Base-by-base conservation (phyloP, 2,888 invertebrate genomes). In the Rotaria macrura region DNA sequence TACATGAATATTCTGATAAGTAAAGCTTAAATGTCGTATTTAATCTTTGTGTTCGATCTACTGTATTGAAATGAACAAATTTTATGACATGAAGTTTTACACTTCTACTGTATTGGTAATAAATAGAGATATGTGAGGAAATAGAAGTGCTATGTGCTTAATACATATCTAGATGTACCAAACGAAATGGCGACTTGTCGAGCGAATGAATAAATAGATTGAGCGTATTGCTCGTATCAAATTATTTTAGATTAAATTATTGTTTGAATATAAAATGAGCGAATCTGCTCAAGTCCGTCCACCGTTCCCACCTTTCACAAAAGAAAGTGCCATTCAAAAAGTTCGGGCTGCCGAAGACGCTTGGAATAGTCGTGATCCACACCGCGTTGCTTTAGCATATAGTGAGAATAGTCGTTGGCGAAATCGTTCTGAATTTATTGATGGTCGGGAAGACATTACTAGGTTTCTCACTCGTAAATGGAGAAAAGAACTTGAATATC, bases 361-460 rank as follows among this genome's bases (percentile, higher is more conserved):
- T 57, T 84, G 84, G 84, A 84, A 84, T 40, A 49, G 47, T n/a
- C 84, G 84, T 34, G 49, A 84, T 57, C 84, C 84, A 25, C 25
- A 43, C 7, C 84, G 84, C 23, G 84, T 84, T 38, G 20, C 84
- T 1, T 25, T 34, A 5, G 84, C 38, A 1, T 84, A 84, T 40
- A 84, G 40, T 38, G 49, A 38, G 40, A 47, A 84, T 14, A 84
- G 54, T 54, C 20, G 14, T 10, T 84, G 84, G 84, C 84, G 84
- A 7, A 84, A 84, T 84, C 84, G 84, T 38, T 10, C 84, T 25
- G 84, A 84, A 40, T 84, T 84, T 57, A n/a, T 84, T n/a, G 23
- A 43, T 57, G 84, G 84, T 38, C 84, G 84, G 25, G 84, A 38
- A 23, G 84, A 49, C 34, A 57, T 84, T n/a, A 10, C 52, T 57